These are phyloP conservation scores for Indicator maculatus DNA, from an alignment of 2,113 vertebrate species.

Conservation along the genomic window DNA sequence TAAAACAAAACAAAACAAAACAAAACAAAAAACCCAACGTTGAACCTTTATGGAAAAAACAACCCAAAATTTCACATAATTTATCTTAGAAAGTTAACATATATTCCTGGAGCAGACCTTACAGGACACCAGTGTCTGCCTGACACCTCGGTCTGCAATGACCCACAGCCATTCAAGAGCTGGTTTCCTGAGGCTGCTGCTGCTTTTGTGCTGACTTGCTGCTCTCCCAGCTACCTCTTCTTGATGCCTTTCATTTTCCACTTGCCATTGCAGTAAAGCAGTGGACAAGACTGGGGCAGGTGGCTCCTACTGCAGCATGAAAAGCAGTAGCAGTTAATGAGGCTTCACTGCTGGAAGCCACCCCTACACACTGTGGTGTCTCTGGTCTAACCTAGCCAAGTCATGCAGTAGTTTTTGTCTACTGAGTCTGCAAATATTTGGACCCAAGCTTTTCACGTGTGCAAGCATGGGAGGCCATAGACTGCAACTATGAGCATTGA, in stretches of 20 bases:
- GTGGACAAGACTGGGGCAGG: not conserved
- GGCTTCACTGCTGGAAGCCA: not conserved
- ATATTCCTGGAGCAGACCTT: not conserved
- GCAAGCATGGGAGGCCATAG: not conserved
- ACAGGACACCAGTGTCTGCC: not conserved
- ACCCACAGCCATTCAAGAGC: not conserved
- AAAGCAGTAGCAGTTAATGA: not conserved
- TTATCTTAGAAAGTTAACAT: not conserved
- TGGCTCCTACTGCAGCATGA: not conserved
- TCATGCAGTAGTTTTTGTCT: not conserved
- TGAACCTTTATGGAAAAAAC: not conserved
- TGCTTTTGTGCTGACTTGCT: not conserved
- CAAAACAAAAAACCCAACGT: no score
- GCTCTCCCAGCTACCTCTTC: not conserved
- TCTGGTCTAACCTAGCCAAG: not conserved
- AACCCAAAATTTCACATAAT: not conserved
- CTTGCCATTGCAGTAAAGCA: not conserved
- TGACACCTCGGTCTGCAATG: not conserved
- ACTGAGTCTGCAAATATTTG: not conserved
- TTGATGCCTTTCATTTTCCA: not conserved
- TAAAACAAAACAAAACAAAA: not conserved
- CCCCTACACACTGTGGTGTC: not conserved
- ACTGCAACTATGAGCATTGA: rapidly evolving
- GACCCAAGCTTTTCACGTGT: not conserved
- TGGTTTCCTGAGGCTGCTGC: not conserved